These are phyloP conservation scores for Oryzias celebensis DNA, from an alignment of 2,113 vertebrate genomes.

Conservation along the genomic window DNA sequence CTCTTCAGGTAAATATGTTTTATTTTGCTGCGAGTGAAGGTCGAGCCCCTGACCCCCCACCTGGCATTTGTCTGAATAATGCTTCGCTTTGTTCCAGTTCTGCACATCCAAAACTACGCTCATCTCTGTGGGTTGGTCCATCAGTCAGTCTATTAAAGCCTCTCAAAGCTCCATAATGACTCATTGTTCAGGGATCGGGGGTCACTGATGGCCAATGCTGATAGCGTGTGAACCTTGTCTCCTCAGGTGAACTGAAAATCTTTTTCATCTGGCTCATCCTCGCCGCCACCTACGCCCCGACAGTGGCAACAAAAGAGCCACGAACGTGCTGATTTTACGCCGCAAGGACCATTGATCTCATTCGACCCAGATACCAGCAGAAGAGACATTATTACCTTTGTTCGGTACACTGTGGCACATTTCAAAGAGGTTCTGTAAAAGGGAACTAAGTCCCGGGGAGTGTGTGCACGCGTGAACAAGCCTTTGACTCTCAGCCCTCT, in stretches of 20 bases:
- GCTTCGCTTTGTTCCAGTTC: slow-evolving; percentile 8
- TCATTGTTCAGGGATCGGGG: slow-evolving; percentile 71
- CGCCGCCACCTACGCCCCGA: slow-evolving; percentile 51
- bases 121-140: slow-evolving; percentile 57
- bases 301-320: slow-evolving; percentile 66
- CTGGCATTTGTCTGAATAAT: slow-evolving; percentile 7
- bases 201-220: slow-evolving; percentile 69
- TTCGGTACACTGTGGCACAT: slow-evolving; percentile 60
- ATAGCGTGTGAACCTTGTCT: slow-evolving; percentile 67
- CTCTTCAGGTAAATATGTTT: background rate
- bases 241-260: slow-evolving; percentile 53
- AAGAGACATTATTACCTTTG: slow-evolving; percentile 67
- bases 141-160: slow-evolving; percentile 74
- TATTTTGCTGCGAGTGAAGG: background rate
- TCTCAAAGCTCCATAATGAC: slow-evolving; percentile 68
- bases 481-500: slow-evolving; percentile 43
- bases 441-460: slow-evolving; percentile 38
- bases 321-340: slow-evolving; percentile 61
- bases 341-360: slow-evolving; percentile 66
- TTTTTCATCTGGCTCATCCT: slow-evolving; percentile 66
- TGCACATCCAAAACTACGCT: slow-evolving; percentile 21
- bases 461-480: background rate
- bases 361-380: slow-evolving; percentile 61
- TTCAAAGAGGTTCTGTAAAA: slow-evolving; percentile 54
- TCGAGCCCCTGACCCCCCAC: background rate